These are phyloP conservation scores for Sciaenops ocellatus DNA, from an alignment of 2,797 vertebrate species.

Conservation along the genomic window DNA sequence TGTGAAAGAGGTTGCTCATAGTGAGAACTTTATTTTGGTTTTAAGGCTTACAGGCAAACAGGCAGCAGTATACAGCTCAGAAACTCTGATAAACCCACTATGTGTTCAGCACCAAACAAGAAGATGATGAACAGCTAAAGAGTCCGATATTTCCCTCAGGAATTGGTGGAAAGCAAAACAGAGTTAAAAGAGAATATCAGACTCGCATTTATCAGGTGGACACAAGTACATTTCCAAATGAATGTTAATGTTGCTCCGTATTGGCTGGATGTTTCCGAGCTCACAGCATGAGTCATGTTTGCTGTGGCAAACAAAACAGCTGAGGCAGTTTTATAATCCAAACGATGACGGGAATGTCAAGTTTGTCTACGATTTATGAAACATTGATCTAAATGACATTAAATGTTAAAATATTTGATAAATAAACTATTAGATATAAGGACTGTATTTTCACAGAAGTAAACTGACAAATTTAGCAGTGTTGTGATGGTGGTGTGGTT, in stretches of 20 bases:
- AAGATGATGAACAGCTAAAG: no score
- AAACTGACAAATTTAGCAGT: no score
- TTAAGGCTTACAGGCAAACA: not conserved
- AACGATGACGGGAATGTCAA: no score
- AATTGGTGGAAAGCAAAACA: not conserved
- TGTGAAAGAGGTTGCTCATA: not conserved
- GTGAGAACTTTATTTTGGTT: no score
- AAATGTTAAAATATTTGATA: no score
- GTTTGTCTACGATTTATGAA: no score
- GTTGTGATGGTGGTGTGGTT: no score
- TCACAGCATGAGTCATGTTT: not conserved
- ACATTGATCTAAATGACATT: no score
- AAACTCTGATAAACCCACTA: not conserved
- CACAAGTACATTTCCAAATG: not conserved
- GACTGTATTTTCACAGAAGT: no score
- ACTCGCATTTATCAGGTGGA: not conserved
- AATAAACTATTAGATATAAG: no score
- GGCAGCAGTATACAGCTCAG: not conserved
- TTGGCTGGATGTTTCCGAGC: not conserved
- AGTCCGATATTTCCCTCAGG: not conserved
- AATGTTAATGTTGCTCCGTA: not conserved
- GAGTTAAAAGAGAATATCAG: not conserved
- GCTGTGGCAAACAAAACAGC: not conserved
- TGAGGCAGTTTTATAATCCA: no score
- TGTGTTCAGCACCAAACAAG: no score